These are phyloP conservation scores for Apamea sordens DNA, from an alignment of 2,888 invertebrate species.

Conservation along the genomic window DNA sequence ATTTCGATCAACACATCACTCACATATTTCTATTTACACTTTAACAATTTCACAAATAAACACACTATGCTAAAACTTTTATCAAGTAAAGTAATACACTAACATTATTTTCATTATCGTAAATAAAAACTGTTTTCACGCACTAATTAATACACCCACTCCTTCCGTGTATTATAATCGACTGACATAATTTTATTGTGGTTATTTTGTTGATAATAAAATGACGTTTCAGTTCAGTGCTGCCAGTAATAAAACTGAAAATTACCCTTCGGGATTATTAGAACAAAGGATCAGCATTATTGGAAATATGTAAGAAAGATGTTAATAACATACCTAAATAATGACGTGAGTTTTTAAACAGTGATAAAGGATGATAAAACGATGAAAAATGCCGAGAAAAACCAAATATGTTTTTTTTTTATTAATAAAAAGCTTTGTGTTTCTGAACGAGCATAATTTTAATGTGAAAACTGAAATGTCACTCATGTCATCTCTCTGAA, in stretches of 20 bases:
- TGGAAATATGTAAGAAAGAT: no score
- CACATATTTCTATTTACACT: constrained; percentile 60
- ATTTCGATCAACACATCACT: constrained; percentile 67
- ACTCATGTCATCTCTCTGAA: not conserved
- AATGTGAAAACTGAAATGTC: not conserved
- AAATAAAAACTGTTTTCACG: constrained; percentile 64
- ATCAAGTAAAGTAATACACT: constrained; percentile 61
- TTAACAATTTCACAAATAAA: constrained; percentile 45
- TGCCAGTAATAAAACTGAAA: constrained; percentile 27
- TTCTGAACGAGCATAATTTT: constrained; percentile 18
- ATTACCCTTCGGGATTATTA: constrained; percentile 18
- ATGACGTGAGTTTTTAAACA: not conserved
- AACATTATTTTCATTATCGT: constrained; percentile 72
- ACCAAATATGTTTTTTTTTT: not conserved
- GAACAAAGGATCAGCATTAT: not conserved
- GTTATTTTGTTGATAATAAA: constrained; percentile 57
- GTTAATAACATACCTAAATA: no score
- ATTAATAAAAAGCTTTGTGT: not conserved
- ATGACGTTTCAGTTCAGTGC: constrained; percentile 55
- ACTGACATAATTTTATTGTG: constrained; percentile 68
- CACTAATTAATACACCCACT: constrained; percentile 47
- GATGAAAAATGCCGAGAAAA: not conserved
- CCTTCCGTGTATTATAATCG: constrained; percentile 54
- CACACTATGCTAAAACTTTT: constrained; percentile 48
- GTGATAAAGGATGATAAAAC: not conserved